Conservation (phyloP, 1,140 invertebrate species). For the Dolichoris vasculosae region DNA sequence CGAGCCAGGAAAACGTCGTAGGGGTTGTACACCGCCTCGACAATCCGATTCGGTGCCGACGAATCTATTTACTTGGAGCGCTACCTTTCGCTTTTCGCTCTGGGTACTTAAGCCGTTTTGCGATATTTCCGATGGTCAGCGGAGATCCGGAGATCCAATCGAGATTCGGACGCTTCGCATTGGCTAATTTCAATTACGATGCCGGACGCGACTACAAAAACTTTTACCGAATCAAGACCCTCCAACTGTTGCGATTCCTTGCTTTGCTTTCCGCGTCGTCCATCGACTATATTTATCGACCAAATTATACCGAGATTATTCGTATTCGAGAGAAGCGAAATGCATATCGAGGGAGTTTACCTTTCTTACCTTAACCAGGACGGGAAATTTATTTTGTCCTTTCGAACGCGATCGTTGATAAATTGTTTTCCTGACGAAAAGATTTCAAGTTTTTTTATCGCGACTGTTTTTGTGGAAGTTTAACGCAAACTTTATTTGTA, state of each 20-base stretch:
- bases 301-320: too few relatives aligned
- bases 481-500: not conserved
- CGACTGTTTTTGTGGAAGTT: not conserved
- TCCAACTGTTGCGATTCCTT: not conserved
- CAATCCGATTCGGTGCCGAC: not conserved
- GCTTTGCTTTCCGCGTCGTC: not conserved
- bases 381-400: too few relatives aligned
- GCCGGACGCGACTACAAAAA: not conserved
- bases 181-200: slow-evolving; percentile 22
- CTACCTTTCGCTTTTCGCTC: not conserved
- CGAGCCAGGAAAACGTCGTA: slow-evolving; percentile 25
- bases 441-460: not conserved
- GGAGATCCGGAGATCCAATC: too few relatives aligned
- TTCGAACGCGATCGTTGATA: too few relatives aligned
- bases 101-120: not conserved
- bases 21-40: too few relatives aligned
- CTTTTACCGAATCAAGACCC: not conserved
- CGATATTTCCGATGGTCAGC: not conserved
- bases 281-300: too few relatives aligned
- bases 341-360: too few relatives aligned
- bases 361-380: too few relatives aligned
- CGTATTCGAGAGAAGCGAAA: too few relatives aligned
- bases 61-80: slow-evolving; percentile 43
- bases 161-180: too few relatives aligned
- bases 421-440: not conserved